These are phyloP conservation scores for Pristionchus arcanus DNA, from an alignment of 2,888 invertebrate species.

Conservation along the genomic window DNA sequence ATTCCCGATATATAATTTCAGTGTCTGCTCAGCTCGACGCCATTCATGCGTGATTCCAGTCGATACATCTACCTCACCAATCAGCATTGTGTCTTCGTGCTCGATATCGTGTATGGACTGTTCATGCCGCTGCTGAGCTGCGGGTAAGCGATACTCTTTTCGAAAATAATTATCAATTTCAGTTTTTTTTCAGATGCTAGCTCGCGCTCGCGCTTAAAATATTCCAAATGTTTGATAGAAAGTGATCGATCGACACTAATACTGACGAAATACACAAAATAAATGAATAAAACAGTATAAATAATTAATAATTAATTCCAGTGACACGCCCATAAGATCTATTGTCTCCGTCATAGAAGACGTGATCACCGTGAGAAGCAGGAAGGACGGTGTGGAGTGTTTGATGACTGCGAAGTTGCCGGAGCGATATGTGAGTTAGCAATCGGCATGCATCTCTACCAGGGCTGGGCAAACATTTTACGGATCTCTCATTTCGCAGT, in stretches of 20 bases:
- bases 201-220: no score
- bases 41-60: background rate
- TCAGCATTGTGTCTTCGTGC: background rate
- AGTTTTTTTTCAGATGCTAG: no score
- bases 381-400: background rate
- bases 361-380: background rate
- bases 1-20: no score
- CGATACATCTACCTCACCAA: constrained; percentile 12
- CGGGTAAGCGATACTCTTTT: constrained; percentile 4
- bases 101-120: background rate
- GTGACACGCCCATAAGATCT: background rate
- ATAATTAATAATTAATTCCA: no score
- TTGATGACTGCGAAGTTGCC: background rate
- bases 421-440: background rate
- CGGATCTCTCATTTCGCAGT: no score
- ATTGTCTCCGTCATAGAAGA: background rate
- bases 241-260: no score
- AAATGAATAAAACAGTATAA: no score
- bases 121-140: background rate
- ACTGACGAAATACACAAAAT: no score
- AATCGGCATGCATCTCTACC: background rate
- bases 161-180: no score
- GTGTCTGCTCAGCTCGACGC: background rate
- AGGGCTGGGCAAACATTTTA: no score
- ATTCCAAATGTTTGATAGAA: no score